A percentile compares a stretch with the other conserved stretches of the same genome.
phyloP scores from a whole-genome alignment of 1,140 invertebrate species.

The Aphelinus atriplicis region DNA sequence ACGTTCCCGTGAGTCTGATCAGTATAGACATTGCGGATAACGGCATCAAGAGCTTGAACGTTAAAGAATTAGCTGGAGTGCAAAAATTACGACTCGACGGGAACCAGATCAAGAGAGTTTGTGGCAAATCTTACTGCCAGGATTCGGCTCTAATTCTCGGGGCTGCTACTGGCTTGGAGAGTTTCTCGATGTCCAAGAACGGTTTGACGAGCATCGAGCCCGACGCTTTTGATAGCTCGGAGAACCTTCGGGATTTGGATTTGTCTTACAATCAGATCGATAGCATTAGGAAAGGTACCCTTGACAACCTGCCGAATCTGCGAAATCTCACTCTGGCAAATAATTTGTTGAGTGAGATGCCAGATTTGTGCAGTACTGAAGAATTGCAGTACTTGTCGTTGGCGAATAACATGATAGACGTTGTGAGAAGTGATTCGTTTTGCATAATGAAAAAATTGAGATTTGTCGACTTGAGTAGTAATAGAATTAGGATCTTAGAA shows the following conservation, averaged over 20 bases:
- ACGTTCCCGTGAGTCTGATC: constrained; percentile 46
- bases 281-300: constrained; percentile 9
- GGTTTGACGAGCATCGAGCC: constrained; percentile 16
- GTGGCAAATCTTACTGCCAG: neutral
- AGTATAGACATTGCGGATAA: constrained; percentile 52
- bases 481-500: constrained; percentile 10
- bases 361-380: neutral
- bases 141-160: neutral
- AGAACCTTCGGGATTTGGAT: constrained; percentile 22
- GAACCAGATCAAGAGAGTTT: constrained; percentile 2
- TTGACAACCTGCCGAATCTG: constrained; percentile 3
- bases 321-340: neutral
- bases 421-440: neutral
- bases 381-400: neutral
- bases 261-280: constrained; percentile 35
- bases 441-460: neutral
- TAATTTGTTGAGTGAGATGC: constrained; percentile 14
- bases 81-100: neutral
- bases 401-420: constrained; percentile 7
- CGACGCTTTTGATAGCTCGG: constrained; percentile 25
- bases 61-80: neutral
- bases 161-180: neutral
- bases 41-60: constrained; percentile 41
- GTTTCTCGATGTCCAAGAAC: constrained; percentile 13
- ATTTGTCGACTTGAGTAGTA: constrained; percentile 14